Evolutionary conservation across 2,797 vertebrate genomes (phyloP).

Genomic region (Liasis olivaceus): DNA sequence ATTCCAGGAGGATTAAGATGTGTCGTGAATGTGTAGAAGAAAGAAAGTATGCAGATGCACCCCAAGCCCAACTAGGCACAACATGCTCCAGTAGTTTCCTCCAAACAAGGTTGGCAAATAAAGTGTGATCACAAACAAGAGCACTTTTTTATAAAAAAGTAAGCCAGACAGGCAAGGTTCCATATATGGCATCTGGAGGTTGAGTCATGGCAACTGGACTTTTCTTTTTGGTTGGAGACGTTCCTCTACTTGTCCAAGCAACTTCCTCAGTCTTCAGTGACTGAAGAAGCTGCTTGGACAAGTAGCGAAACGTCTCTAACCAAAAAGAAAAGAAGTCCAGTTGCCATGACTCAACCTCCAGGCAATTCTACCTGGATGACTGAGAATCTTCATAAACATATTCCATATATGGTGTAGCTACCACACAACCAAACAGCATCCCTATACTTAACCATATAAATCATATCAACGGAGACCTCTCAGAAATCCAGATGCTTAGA

Average conservation of each 20-base stretch:
- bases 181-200: not conserved
- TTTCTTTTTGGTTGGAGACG: too few relatives aligned
- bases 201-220: too few relatives aligned
- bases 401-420: slow-evolving; percentile 14
- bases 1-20: not conserved
- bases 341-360: too few relatives aligned
- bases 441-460: not conserved
- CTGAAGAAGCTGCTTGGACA: too few relatives aligned
- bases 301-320: too few relatives aligned
- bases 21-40: not conserved
- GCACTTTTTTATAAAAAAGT: not conserved
- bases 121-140: slow-evolving; percentile 49
- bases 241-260: too few relatives aligned
- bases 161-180: slow-evolving; percentile 40
- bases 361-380: too few relatives aligned
- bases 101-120: slow-evolving; percentile 46
- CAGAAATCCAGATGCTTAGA: not conserved
- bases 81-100: slow-evolving; percentile 38
- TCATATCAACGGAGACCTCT: not conserved
- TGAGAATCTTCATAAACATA: too few relatives aligned
- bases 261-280: too few relatives aligned
- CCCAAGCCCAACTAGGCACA: not conserved
- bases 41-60: not conserved
- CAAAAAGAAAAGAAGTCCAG: too few relatives aligned
- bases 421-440: not conserved